Evolutionary conservation across 2,888 invertebrate genomes (phyloP).

Genomic region (Cephonodes hylas): DNA sequence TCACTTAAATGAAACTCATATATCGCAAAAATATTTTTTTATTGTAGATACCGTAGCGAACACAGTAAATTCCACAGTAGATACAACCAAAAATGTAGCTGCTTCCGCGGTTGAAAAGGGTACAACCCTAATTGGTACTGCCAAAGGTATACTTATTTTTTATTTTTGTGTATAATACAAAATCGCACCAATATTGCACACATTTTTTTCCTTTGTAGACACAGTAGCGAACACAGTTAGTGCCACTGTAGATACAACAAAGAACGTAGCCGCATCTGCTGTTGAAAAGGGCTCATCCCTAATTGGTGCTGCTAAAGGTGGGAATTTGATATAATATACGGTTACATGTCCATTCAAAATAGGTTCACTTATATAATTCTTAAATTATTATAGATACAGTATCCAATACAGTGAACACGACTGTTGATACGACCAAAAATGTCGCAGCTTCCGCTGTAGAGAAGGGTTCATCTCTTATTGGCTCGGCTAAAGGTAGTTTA

Average conservation of each 20-base stretch:
- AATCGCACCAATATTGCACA: background rate
- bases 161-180: background rate
- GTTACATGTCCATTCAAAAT: background rate
- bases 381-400: slow-evolving; percentile 26
- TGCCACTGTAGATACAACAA: slow-evolving; percentile 43
- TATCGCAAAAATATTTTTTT: slow-evolving; percentile 7
- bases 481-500: slow-evolving; percentile 36
- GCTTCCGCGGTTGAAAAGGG: slow-evolving; percentile 42
- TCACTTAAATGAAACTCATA: too few species aligned
- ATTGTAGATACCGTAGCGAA: slow-evolving; percentile 43
- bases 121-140: slow-evolving; percentile 35
- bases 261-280: slow-evolving; percentile 42
- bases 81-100: slow-evolving; percentile 47
- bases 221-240: slow-evolving; percentile 26
- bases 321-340: background rate
- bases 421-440: slow-evolving; percentile 39
- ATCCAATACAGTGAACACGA: slow-evolving; percentile 29
- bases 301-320: slow-evolving; percentile 15
- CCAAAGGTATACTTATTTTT: slow-evolving; percentile 32
- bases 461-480: slow-evolving; percentile 21
- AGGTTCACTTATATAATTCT: background rate
- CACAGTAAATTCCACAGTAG: slow-evolving; percentile 44
- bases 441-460: background rate
- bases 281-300: slow-evolving; percentile 35
- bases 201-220: slow-evolving; percentile 14